These are phyloP conservation scores for Siniperca knerii DNA, from an alignment of 2,113 vertebrate species.

Conservation along the genomic window DNA sequence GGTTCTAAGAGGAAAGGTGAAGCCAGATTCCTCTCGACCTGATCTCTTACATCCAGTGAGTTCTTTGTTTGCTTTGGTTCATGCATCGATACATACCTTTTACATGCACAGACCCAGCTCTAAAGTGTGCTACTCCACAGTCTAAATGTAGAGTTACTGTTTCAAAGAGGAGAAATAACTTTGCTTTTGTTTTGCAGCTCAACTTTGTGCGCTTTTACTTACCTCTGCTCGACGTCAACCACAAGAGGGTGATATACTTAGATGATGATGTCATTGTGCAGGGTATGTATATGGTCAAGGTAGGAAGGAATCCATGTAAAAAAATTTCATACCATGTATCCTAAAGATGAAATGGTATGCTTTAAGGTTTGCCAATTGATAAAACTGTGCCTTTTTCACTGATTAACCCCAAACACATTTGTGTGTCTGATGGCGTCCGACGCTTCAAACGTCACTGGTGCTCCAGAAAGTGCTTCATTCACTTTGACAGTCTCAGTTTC, in stretches of 20 bases:
- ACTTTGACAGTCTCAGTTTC: no score
- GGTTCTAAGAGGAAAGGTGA: constrained; percentile 93
- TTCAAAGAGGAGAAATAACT: neutral
- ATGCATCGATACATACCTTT: neutral
- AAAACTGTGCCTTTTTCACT: neutral
- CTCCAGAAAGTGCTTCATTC: no score
- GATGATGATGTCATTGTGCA: constrained; percentile 98
- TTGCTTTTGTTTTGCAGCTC: constrained; percentile 85
- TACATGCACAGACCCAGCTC: neutral
- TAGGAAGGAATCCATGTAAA: neutral
- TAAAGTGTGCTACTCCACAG: neutral
- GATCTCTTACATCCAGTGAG: constrained; percentile 97
- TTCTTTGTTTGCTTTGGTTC: constrained; percentile 39
- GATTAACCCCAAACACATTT: neutral
- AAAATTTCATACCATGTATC: neutral
- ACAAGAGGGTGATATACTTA: constrained; percentile 93
- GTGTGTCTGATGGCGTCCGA: no score
- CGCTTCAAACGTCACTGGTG: no score
- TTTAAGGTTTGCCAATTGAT: neutral
- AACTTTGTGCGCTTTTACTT: constrained; percentile 97
- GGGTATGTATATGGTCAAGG: constrained; percentile 82
- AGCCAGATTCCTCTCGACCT: constrained; percentile 91
- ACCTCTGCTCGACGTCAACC: constrained; percentile 89
- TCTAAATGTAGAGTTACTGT: neutral
- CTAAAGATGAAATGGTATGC: neutral